Base-by-base conservation (phyloP, 2,113 vertebrate species). In the Psettodes erumei region DNA sequence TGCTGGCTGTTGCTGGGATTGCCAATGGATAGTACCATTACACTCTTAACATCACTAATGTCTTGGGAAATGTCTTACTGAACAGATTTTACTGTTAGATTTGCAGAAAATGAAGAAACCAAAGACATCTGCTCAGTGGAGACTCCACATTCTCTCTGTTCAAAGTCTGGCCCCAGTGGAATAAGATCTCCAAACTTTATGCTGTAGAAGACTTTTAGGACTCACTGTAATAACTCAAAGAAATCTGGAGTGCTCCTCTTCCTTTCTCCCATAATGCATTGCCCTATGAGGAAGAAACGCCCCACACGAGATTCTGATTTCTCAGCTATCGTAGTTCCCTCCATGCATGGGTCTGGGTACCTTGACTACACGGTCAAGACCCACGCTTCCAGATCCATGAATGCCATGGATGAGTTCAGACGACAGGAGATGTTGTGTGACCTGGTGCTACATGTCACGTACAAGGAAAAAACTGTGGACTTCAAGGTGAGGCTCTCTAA, bases 291-390 rank as follows among this genome's bases (percentile, higher is more conserved):
- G 79, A 94, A 79, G 86, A 94, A 88, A 75, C 79, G 89, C 0
- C 87, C 83, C 18, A 84, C 73, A 0, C 75, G 85, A 3, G 85
- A 92, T 68, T 88, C 89, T 0, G 93, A 94, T 66, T 94, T 92
- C 70, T 90, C 91, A 0, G 91, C 94, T 5, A 94, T 95, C 5
- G 93, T 71, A 0, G 93, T 95, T 19, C 94, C 95, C 8, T 94
- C 94, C 0, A 93, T 95, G 92, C 90, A 87, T 6, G 94, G 94
- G 6, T 91, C 91, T 1, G 94, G 95, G 0, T 95, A 93, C 55
- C 88, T 96, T 3, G 95, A 95, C 88, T 95, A 95, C 84, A 93
- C 90, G 0, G 91, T 95, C 0, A 93, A 94, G 86, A 93, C 78
- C 51, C 93, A 96, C 8, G 87, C 95, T 2, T 90, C 90, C 64